A percentile compares a stretch with the other conserved stretches of the same genome.
Conservation (phyloP, 2,113 vertebrate genomes). For the Syngnathus scovelli region DNA sequence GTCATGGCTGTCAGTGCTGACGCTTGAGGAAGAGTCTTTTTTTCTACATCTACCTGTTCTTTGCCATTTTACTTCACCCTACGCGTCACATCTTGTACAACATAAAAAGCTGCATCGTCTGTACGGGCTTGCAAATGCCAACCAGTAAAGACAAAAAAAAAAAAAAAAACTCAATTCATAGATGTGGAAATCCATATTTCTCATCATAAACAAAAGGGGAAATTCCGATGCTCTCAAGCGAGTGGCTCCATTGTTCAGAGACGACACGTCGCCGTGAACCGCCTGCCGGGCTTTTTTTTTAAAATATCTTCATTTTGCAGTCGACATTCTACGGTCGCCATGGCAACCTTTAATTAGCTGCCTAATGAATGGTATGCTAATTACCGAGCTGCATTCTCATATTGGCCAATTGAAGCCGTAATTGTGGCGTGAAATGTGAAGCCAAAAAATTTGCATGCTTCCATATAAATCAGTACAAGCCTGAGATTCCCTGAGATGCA, state of each 20-base stretch:
- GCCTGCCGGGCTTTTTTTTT: not conserved
- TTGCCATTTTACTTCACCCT: not conserved
- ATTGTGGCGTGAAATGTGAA: constrained; percentile 15
- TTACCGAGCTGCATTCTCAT: constrained; percentile 10
- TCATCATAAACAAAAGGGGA: not conserved
- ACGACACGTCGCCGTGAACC: not conserved
- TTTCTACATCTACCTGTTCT: not conserved
- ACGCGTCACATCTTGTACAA: not conserved
- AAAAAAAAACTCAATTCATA: not conserved
- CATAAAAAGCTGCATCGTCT: not conserved
- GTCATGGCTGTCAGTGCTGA: constrained; percentile 22
- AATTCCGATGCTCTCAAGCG: not conserved
- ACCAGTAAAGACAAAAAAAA: not conserved
- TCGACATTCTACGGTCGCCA: constrained; percentile 22
- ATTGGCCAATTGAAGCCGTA: constrained; percentile 2
- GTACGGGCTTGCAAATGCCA: not conserved
- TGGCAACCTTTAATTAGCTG: constrained; percentile 21
- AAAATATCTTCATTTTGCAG: not conserved
- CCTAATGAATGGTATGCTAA: constrained; percentile 35
- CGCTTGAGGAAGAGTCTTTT: constrained; percentile 18
- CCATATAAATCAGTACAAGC: not conserved
- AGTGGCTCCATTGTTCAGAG: not conserved
- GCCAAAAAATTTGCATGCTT: not conserved
- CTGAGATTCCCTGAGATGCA: too few relatives aligned
- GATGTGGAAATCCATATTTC: not conserved